These are phyloP conservation scores for Panthera uncia DNA, from an alignment of 2,113 vertebrate species.

Conservation along the genomic window DNA sequence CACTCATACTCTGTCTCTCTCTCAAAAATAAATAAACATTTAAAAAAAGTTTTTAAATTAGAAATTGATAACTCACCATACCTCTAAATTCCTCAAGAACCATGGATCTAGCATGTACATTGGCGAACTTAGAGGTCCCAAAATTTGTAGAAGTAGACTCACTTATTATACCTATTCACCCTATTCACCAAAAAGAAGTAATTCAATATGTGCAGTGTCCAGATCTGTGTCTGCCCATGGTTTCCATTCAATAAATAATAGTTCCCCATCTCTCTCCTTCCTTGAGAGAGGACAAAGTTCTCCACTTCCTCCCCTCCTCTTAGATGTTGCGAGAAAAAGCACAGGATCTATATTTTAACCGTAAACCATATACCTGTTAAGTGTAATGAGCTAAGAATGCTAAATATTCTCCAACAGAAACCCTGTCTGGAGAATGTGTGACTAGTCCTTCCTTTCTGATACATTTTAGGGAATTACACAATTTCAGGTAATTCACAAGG, in stretches of 20 bases:
- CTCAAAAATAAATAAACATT: too few species aligned
- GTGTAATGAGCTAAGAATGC: background rate
- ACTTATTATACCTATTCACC: background rate
- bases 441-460: background rate
- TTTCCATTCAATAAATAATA: background rate
- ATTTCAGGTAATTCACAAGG: background rate
- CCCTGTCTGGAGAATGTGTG: background rate
- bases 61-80: background rate
- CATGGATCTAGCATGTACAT: background rate
- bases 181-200: background rate
- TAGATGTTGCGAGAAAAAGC: background rate
- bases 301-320: conserved; percentile 37
- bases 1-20: too few species aligned
- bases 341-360: background rate
- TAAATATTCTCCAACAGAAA: background rate
- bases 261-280: background rate
- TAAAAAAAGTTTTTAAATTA: background rate
- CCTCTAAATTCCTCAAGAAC: background rate
- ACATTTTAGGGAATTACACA: background rate
- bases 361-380: background rate
- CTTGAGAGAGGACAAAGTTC: background rate
- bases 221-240: background rate
- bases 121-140: background rate
- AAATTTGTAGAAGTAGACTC: background rate
- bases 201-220: background rate